Percentiles rank a stretch among this genome's conserved stretches.
These are phyloP conservation scores for Exaiptasia diaphana DNA, from an alignment of 64 coral and sea anemone genomes.

Conservation along the genomic window DNA sequence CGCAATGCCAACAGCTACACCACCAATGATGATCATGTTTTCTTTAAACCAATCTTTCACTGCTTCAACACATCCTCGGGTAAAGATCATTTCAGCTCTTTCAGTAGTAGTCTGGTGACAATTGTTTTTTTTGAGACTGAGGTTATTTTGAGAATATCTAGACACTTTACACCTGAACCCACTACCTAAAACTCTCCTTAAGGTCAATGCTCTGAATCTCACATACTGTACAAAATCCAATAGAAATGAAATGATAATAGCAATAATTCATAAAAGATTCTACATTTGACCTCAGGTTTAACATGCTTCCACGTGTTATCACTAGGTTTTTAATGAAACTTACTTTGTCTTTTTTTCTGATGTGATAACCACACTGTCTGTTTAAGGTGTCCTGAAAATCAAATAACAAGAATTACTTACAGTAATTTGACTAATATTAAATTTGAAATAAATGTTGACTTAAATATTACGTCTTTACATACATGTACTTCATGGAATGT, in stretches of 20 bases:
- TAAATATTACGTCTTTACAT: background rate
- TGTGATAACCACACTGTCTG: slow-evolving; percentile 88
- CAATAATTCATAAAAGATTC: no score
- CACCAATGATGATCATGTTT: slow-evolving; percentile 97
- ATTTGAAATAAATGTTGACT: background rate
- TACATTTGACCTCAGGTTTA: no score
- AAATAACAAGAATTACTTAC: background rate
- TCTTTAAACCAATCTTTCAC: slow-evolving; percentile 82
- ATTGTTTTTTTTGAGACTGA: background rate
- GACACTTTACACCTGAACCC: background rate
- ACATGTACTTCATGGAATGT: background rate
- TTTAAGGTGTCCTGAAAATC: slow-evolving; percentile 72
- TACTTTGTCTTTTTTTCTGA: slow-evolving; percentile 29
- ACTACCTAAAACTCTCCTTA: background rate
- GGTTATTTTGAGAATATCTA: background rate
- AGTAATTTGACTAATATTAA: background rate
- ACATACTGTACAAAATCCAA: background rate
- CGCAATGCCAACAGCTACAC: slow-evolving; percentile 83
- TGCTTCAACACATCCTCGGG: slow-evolving; percentile 73
- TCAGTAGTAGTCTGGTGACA: slow-evolving; percentile 7
- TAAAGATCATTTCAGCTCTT: slow-evolving; percentile 53
- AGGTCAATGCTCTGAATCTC: background rate
- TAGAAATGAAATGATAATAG: no score
- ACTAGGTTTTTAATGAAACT: no score
- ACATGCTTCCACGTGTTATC: no score